Evolutionary conservation across 2,888 invertebrate species (phyloP), one percentile per base, ranked within the genome.

Genomic region (Coenonympha glycerion): DNA sequence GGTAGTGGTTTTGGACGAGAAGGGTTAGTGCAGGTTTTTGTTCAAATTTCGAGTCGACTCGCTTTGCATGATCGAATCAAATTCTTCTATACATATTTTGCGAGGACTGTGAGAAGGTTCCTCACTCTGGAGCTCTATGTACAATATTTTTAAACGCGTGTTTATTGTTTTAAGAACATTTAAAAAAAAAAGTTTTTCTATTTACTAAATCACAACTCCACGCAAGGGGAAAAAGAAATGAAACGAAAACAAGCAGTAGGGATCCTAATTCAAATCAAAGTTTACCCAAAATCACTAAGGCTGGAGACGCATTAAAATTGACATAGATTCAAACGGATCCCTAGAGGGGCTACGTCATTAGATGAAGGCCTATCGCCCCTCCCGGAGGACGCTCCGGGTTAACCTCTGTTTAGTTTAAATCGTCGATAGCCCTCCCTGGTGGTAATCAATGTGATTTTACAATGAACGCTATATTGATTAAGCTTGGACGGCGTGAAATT

Each of bases 341-440:
- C 53, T 50, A 9, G 47, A 37, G 2, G 53, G 33, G 46, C 37
- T 47, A 30, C 49, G 50, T 50, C 53, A 53, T 53, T 53, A 53
- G 36, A 39, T 28, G 31, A 21, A 44, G 42, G 53, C 53, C 46
- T 46, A 51, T 45, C 36, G 34, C 51, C 40, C 46, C 50, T 47
- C 47, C 47, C 53, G 13, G 28, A 53, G 53, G 53, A 44, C 49
- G 24, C 37, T 21, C 44, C 50, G 33, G 53, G 53, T 53, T 53
- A 53, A 53, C 53, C 53, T 50, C 53, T 50, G 50, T 50, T 53
- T 53, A 53, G 53, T 53, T 53, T 53, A 53, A 50, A 53, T 53
- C 50, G 53, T 37, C 50, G 53, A 53, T 53, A 53, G 47, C 46
- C 53, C 53, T 49, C 50, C 53, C 53, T 26, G 36, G 47, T 30